Evolutionary conservation across 2,113 vertebrate genomes (phyloP).

Genomic region (Aepyceros melampus): DNA sequence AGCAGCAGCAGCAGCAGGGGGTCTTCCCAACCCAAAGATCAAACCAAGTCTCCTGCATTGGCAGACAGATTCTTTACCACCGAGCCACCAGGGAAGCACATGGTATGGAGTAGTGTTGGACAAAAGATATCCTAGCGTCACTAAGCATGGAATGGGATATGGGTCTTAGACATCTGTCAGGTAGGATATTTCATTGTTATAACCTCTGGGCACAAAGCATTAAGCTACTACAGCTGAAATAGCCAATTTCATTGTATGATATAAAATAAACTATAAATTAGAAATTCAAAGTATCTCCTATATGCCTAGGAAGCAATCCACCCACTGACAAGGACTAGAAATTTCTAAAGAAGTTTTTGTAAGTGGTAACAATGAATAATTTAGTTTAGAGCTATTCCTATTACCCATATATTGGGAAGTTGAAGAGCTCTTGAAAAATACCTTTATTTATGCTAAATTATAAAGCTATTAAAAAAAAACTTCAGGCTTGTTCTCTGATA

Average conservation of each 20-base stretch:
- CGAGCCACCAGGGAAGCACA: neutral
- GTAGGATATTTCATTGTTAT: conserved; percentile 23
- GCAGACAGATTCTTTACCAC: neutral
- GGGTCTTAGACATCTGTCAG: neutral
- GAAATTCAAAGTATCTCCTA: conserved; percentile 21
- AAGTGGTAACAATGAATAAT: conserved; percentile 13
- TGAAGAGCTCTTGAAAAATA: neutral
- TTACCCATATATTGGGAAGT: neutral
- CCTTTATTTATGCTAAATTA: neutral
- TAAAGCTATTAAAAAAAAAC: conserved; percentile 15
- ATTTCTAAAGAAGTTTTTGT: conserved; percentile 10
- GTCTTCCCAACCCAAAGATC: neutral
- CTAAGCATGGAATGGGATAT: neutral
- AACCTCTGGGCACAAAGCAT: neutral
- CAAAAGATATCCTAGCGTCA: neutral
- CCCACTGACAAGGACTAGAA: neutral
- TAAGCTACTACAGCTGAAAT: neutral
- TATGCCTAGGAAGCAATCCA: neutral
- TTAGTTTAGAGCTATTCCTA: neutral
- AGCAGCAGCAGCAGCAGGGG: no score
- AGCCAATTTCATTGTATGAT: conserved; percentile 9
- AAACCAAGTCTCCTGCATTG: neutral
- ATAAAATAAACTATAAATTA: conserved; percentile 38
- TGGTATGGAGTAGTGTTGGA: neutral
- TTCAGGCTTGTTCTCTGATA: neutral